These are phyloP conservation scores for Lycophotia porphyrea DNA, from an alignment of 2,888 invertebrate genomes.

Conservation along the genomic window DNA sequence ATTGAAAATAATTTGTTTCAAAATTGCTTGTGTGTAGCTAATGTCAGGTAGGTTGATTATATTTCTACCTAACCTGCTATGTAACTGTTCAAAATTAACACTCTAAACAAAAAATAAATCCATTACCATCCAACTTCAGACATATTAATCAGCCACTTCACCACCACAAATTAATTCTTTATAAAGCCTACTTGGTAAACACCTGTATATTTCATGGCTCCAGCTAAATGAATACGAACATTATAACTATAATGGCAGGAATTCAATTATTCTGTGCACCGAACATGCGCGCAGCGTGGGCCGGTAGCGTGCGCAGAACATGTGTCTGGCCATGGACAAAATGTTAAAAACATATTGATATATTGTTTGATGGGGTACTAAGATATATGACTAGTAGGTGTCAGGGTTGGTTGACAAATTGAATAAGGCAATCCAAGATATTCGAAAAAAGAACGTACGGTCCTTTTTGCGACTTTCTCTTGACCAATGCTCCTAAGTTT, in stretches of 20 bases:
- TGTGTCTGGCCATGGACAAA: slow-evolving; percentile 59
- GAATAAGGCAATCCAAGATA: not conserved
- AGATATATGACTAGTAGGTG: slow-evolving; percentile 43
- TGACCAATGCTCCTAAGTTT: not conserved
- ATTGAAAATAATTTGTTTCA: not conserved
- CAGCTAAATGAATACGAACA: slow-evolving; percentile 66
- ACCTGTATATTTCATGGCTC: slow-evolving; percentile 57
- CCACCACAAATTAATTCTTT: slow-evolving; percentile 40
- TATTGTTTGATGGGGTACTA: slow-evolving; percentile 52
- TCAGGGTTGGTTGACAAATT: slow-evolving; percentile 23
- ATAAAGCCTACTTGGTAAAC: slow-evolving; percentile 44
- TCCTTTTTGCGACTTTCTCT: too few species aligned
- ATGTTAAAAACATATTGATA: slow-evolving; percentile 63
- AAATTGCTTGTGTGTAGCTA: not conserved
- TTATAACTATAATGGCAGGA: slow-evolving; percentile 65
- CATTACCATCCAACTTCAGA: slow-evolving; percentile 42
- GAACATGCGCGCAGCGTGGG: slow-evolving; percentile 66
- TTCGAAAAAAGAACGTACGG: not conserved
- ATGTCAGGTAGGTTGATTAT: not conserved
- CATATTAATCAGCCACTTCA: slow-evolving; percentile 45
- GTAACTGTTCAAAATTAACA: not conserved
- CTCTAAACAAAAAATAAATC: slow-evolving; percentile 36
- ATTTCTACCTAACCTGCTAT: not conserved
- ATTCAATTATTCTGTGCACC: slow-evolving; percentile 66
- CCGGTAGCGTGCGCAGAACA: slow-evolving; percentile 66